These are phyloP conservation scores for Lycaon pictus DNA, from an alignment of 2,113 vertebrate genomes.

Conservation along the genomic window DNA sequence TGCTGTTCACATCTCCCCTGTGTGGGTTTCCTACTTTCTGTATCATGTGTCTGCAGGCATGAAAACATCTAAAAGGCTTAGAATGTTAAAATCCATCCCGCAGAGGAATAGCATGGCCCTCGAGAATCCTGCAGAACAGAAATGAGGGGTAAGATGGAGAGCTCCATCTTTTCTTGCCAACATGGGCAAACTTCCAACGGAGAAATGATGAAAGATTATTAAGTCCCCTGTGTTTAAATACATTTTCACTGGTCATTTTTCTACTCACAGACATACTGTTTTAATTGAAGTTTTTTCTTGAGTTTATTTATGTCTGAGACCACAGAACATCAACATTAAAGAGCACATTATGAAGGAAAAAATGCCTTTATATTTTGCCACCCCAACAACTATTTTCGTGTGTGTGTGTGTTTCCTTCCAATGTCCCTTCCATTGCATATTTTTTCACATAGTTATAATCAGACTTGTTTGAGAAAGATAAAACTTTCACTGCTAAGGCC, in stretches of 20 bases:
- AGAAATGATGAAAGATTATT: conserved; percentile 24
- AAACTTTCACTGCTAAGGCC: conserved; percentile 29
- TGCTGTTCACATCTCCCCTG: not conserved
- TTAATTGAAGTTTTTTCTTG: conserved; percentile 14
- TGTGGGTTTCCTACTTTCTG: not conserved
- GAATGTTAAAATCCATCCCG: not conserved
- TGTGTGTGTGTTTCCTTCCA: not conserved
- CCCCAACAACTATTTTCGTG: conserved; percentile 26
- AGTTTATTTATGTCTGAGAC: conserved; percentile 51
- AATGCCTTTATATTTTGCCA: conserved; percentile 2
- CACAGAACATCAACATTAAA: conserved; percentile 22
- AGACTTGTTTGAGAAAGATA: conserved; percentile 9
- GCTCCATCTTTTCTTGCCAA: not conserved
- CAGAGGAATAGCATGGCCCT: not conserved
- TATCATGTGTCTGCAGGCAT: not conserved
- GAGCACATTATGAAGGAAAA: not conserved
- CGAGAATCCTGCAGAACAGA: not conserved
- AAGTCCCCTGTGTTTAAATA: not conserved
- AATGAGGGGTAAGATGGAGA: not conserved
- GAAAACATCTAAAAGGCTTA: not conserved
- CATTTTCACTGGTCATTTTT: conserved; percentile 43
- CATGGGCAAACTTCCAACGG: not conserved
- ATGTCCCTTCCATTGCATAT: not conserved
- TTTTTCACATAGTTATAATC: conserved; percentile 58
- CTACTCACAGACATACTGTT: conserved; percentile 31